A percentile compares a stretch with the other conserved stretches of the same genome.
Conservation (phyloP, 2,888 invertebrate genomes). For the Eristalis tenax region DNA sequence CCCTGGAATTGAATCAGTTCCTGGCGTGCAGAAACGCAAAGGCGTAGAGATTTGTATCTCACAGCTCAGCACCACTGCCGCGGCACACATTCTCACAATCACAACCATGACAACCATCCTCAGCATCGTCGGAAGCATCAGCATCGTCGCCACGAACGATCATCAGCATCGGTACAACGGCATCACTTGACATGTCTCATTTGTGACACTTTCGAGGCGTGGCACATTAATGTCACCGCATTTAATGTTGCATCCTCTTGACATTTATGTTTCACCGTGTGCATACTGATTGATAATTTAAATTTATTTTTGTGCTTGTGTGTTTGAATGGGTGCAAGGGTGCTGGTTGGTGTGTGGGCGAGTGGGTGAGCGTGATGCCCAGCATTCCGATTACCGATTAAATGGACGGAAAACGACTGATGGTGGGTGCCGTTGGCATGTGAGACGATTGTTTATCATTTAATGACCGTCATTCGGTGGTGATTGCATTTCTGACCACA, state of each 20-base stretch:
- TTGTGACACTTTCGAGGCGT: constrained; percentile 70
- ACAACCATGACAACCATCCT: background rate
- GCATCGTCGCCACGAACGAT: background rate
- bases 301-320: constrained; percentile 48
- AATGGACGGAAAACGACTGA: background rate
- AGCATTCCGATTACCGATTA: background rate
- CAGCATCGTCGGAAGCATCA: background rate
- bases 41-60: background rate
- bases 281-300: constrained; percentile 70
- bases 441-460: constrained; percentile 66
- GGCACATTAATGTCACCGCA: constrained; percentile 69
- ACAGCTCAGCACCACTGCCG: background rate
- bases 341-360: background rate
- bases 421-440: constrained; percentile 39
- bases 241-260: constrained; percentile 70
- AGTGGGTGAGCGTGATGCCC: background rate
- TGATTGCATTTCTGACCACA: constrained; percentile 65
- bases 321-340: background rate
- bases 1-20: background rate
- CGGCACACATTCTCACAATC: background rate
- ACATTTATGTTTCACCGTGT: constrained; percentile 70
- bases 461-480: constrained; percentile 66
- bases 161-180: constrained; percentile 11
- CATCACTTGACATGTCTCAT: constrained; percentile 64
- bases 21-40: background rate